Evolutionary conservation across 1,140 invertebrate genomes (phyloP), one percentile per base, ranked within the genome.

Genomic region (Megalonaias nervosa): DNA sequence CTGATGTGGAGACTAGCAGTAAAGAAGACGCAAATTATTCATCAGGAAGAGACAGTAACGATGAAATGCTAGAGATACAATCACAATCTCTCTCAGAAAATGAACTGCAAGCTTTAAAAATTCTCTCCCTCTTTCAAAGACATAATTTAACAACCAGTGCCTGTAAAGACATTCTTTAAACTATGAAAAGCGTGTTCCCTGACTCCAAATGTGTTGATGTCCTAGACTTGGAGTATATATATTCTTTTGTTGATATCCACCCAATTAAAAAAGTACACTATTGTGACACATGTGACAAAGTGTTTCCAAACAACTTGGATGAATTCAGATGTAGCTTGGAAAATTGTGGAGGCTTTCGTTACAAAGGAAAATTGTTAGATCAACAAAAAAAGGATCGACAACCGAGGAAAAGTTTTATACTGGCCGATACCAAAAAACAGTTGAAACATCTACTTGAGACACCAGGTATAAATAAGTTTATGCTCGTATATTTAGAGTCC

Each of bases 391-490:
- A n/a, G n/a, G n/a, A n/a, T n/a, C n/a, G n/a, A n/a, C 75, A 65
- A 65, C 75, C 75, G 59, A 58, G 16, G 23, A 60, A 76, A 57
- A 23, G 72, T 21, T 74, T 74, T 67, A 65, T 74, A 4, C 67
- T 74, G 57, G 21, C 72, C 4, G 64, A 74, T 74, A 58, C 59
- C 23, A 74, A 67, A 57, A 74, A 74, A 55, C 72, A 74, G 21
- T 16, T 67, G 0, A 59, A 56, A 23, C 65, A n/a, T n/a, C n/a
- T n/a, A n/a, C n/a, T 74, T 16, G 23, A 74, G 58, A 74, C 72
- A 23, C 23, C 71, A 69, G 74, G 78, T 75, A 73, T 13, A 12
- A 75, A 14, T 16, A 64, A 64, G 5, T 38, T 60, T 58, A 57
- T 26, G 9, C 11, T 62, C 21, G 3, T 68, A 19, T 26, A 65